A percentile compares a stretch with the other conserved stretches of the same genome.
Conservation (phyloP, 1,140 invertebrate genomes). For the Zaprionus inermis region DNA sequence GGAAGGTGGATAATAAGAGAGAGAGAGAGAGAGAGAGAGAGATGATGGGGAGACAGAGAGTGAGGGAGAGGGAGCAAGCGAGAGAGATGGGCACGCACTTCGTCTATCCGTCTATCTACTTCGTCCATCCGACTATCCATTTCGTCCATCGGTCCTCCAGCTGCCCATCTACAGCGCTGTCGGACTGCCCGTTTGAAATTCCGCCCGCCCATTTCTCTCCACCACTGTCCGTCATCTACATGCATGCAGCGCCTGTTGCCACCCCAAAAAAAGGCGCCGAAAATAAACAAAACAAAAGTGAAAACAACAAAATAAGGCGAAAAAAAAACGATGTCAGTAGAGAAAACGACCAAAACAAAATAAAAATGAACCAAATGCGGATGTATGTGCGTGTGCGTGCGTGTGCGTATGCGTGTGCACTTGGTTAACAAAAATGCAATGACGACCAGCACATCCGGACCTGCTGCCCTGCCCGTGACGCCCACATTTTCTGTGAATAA, state of each 20-base stretch:
- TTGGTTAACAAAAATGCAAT: conserved; percentile 76
- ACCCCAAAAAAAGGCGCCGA: conserved; percentile 41
- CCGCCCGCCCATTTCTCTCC: neutral
- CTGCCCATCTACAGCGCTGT: neutral
- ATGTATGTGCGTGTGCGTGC: conserved; percentile 16
- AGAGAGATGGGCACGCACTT: conserved; percentile 36
- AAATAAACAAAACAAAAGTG: conserved; percentile 78
- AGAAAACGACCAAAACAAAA: conserved; percentile 80
- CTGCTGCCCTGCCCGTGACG: neutral
- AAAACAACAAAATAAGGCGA: conserved; percentile 67
- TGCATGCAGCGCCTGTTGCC: conserved; percentile 42
- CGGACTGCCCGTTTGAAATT: neutral
- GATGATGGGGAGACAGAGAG: neutral
- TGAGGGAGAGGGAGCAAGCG: neutral
- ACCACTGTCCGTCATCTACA: conserved; percentile 55
- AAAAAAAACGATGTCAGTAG: conserved; percentile 77
- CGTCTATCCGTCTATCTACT: neutral
- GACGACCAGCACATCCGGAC: conserved; percentile 51
- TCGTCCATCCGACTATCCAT: too few species aligned
- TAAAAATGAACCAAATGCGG: conserved; percentile 79
- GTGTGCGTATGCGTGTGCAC: conserved; percentile 11
- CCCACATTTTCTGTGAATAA: neutral
- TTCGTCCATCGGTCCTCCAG: neutral
- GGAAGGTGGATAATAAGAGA: neutral
- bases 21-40: neutral